A percentile compares a stretch with the other conserved stretches of the same genome.
Conservation (phyloP, 1,140 invertebrate genomes). For the Aporrectodea caliginosa region DNA sequence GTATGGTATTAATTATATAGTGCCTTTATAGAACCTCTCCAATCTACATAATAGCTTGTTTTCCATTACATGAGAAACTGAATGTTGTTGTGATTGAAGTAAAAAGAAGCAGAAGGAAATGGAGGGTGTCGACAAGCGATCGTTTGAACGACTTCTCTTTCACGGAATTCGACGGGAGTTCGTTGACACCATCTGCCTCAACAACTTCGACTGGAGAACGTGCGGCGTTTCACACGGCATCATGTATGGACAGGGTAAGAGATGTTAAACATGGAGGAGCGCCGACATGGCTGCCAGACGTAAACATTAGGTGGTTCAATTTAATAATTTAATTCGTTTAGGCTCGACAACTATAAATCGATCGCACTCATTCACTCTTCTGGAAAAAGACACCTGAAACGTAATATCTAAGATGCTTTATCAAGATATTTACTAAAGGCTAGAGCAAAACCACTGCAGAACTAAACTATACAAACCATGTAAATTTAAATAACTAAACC, state of each 20-base stretch:
- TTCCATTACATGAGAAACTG: too few species aligned
- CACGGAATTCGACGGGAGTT: conserved; percentile 44
- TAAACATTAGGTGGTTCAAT: neutral
- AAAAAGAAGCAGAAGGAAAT: conserved; percentile 7
- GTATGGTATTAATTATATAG: too few species aligned
- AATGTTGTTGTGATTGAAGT: too few species aligned
- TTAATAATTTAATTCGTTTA: neutral
- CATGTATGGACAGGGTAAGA: conserved; percentile 48
- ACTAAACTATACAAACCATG: too few species aligned
- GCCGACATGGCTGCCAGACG: neutral
- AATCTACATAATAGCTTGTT: too few species aligned
- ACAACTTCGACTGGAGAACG: conserved; percentile 50
- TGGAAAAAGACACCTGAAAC: too few species aligned
- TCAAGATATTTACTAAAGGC: too few species aligned
- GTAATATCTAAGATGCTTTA: too few species aligned
- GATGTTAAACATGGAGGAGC: neutral
- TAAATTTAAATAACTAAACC: too few species aligned
- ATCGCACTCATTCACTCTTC: neutral
- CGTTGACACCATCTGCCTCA: conserved; percentile 44
- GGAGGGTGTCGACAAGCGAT: too few species aligned
- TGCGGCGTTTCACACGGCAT: conserved; percentile 49
- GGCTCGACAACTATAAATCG: neutral
- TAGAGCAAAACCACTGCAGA: too few species aligned
- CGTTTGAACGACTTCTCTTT: conserved; percentile 41
- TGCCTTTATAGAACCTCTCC: too few species aligned